These are phyloP conservation scores for Siniperca scherzeri DNA, from an alignment of 2,797 vertebrate genomes.

Conservation along the genomic window DNA sequence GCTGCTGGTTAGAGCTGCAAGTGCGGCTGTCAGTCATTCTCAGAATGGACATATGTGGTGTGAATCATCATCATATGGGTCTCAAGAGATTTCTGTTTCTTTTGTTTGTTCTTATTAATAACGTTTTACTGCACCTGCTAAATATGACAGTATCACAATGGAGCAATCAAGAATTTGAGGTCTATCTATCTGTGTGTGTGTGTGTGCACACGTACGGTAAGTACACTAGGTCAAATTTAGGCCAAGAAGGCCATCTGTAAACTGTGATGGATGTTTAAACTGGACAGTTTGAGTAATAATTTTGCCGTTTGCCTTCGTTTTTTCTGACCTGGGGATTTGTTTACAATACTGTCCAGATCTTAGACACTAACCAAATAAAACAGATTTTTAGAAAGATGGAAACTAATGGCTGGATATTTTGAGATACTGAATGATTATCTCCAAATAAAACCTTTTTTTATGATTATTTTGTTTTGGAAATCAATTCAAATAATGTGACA, in stretches of 20 bases:
- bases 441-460: neutral
- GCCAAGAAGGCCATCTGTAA: neutral
- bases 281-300: neutral
- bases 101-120: constrained; percentile 5
- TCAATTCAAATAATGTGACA: neutral
- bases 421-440: neutral
- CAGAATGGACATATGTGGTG: constrained; percentile 16
- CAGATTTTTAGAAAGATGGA: neutral
- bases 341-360: neutral
- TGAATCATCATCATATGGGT: constrained; percentile 40
- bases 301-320: no score
- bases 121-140: constrained; percentile 21
- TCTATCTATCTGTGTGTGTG: neutral
- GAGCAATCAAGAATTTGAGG: neutral
- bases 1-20: constrained; percentile 40
- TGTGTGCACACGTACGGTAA: neutral
- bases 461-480: neutral
- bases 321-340: no score
- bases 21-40: constrained; percentile 33
- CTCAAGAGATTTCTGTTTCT: neutral
- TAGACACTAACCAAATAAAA: neutral
- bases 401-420: neutral
- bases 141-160: neutral
- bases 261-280: neutral
- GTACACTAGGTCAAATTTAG: neutral